Evolutionary conservation across 1,140 invertebrate genomes (phyloP), one percentile per base, ranked within the genome.

Genomic region (Musca vetustissima): DNA sequence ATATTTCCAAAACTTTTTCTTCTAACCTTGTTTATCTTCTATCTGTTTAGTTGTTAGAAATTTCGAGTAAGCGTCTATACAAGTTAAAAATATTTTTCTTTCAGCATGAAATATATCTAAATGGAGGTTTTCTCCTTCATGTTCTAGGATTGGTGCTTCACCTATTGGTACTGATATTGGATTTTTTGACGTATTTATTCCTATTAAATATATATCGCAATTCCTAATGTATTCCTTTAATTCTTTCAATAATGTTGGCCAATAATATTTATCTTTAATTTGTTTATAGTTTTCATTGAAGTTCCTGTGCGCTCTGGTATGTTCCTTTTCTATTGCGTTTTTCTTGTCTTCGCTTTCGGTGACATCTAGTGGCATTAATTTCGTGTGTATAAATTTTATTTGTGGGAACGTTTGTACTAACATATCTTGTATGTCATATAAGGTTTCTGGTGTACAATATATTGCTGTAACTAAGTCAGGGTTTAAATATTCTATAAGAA

Each of bases 31-130:
- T 66, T 67, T 71, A n/a, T 69, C 65, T 69, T 55, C 36, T 9
- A 69, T 71, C 67, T 67, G 9, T 65, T 70, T 72, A 13, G 70
- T 57, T 64, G 55, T 50, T 24, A 59, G 17, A 47, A 43, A 71
- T 55, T 69, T 71, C 6, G 53, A 71, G 14, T 69, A 69, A 43
- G 67, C 53, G 17, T 67, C 65, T 25, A 65, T 65, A 7, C 50
- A 52, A 3, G 50, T 52, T 19, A 52, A 9, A 21, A 52, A 52
- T 52, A 19, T 19, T 19, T 19, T 19, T 19, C 19, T 19, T 7
- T 49, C 48, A 11, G 48, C 48, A 2, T 49, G 17, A 49, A 49
- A 49, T n/a, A 49, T 49, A 15, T 4, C 48, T 11, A 49, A 1
- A 15, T 49, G 15, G 15, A 55, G 52, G 21, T 13, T 22, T 22